A percentile compares a stretch with the other conserved stretches of the same genome.
phyloP scores from a whole-genome alignment of 2,888 invertebrate genomes.

The Drosophila leonis region DNA sequence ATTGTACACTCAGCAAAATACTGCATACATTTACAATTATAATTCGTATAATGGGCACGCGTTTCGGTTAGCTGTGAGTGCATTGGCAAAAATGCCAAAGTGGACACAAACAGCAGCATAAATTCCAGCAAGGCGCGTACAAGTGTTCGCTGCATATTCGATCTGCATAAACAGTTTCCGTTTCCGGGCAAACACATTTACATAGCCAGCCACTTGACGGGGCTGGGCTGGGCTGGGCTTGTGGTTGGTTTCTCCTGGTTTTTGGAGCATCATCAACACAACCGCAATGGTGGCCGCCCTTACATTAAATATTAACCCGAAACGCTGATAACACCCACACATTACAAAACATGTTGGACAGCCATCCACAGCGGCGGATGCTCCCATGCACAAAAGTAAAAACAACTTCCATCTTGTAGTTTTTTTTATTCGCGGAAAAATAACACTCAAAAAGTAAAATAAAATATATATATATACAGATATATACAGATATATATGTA shows the following conservation, averaged over 20 bases:
- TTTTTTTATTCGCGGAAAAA: conserved; percentile 16
- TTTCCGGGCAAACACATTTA: conserved; percentile 63
- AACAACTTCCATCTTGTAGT: conserved; percentile 55
- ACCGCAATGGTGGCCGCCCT: conserved; percentile 59
- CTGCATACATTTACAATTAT: conserved; percentile 72
- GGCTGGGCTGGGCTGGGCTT: conserved; percentile 4
- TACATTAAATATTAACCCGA: conserved; percentile 82
- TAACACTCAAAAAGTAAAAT: conserved; percentile 12
- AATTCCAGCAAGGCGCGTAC: conserved; percentile 46
- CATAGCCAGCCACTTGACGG: conserved; percentile 47
- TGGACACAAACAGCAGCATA: conserved; percentile 58
- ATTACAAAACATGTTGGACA: conserved; percentile 59
- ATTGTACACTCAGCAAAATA: conserved; percentile 38
- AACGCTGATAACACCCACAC: conserved; percentile 69
- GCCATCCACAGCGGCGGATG: conserved; percentile 31
- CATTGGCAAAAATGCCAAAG: conserved; percentile 39
- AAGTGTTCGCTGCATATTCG: conserved; percentile 72
- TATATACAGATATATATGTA: background rate
- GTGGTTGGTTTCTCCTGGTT: background rate
- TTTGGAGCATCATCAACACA: conserved; percentile 56
- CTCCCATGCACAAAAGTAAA: conserved; percentile 49
- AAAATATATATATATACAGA: background rate
- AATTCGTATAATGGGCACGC: conserved; percentile 56
- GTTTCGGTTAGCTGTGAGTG: conserved; percentile 45
- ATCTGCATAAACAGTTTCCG: conserved; percentile 76